These are phyloP conservation scores for Microplitis manilae DNA, from an alignment of 2,888 invertebrate species.

Conservation along the genomic window DNA sequence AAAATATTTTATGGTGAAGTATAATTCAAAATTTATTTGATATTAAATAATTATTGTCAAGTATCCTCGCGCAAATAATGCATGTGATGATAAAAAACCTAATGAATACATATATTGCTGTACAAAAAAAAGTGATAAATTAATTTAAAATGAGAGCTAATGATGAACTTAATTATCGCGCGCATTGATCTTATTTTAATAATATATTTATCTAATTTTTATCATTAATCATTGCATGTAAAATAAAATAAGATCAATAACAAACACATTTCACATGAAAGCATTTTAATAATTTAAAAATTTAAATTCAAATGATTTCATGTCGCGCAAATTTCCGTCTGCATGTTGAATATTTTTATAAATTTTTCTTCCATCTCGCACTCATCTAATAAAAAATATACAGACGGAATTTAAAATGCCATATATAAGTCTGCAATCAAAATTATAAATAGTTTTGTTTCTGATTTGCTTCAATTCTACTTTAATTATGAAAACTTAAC, in stretches of 20 bases:
- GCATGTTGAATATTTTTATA: conserved; percentile 11
- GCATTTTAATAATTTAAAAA: conserved; percentile 32
- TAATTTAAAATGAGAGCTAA: conserved; percentile 46
- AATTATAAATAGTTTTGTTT: conserved; percentile 20
- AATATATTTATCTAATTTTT: neutral
- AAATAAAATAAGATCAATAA: conserved; percentile 35
- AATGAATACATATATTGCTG: conserved; percentile 45
- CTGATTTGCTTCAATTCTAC: conserved; percentile 11
- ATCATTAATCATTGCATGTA: neutral
- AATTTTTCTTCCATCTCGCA: neutral
- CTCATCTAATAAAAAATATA: conserved; percentile 23
- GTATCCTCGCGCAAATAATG: conserved; percentile 65
- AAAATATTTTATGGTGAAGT: too few relatives aligned
- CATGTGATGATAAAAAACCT: conserved; percentile 37
- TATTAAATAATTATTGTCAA: conserved; percentile 52
- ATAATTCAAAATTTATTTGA: neutral
- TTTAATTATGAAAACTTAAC: neutral
- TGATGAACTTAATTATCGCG: conserved; percentile 62
- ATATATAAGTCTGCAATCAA: conserved; percentile 28
- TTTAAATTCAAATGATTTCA: conserved; percentile 41
- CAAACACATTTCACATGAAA: conserved; percentile 33
- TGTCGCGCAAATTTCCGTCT: conserved; percentile 36
- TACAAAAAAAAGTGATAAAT: conserved; percentile 35
- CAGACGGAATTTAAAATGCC: conserved; percentile 22
- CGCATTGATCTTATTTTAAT: conserved; percentile 55